A percentile compares a stretch with the other conserved stretches of the same genome.
Evolutionary conservation across 2,888 invertebrate genomes (phyloP).

Genomic region (Eupithecia abbreviata): DNA sequence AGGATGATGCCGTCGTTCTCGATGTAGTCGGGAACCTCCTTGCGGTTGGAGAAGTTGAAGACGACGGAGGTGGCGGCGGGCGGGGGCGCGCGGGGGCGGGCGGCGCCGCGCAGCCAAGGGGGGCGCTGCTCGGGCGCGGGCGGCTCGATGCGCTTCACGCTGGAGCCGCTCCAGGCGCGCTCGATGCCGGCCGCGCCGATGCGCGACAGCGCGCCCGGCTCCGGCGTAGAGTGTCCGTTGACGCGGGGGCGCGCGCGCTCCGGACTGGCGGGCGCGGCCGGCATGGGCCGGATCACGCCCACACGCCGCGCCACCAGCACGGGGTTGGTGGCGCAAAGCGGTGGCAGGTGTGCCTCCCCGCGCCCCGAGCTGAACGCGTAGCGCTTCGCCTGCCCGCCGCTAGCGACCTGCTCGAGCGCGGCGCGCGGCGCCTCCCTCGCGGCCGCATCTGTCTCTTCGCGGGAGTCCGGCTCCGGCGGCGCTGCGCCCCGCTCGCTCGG

Average conservation of each 20-base stretch:
- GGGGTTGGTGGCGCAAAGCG: constrained; percentile 70
- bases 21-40: constrained; percentile 95
- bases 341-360: constrained; percentile 67
- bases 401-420: constrained; percentile 87
- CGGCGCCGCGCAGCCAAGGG: constrained; percentile 42
- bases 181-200: constrained; percentile 67
- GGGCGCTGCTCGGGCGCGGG: constrained; percentile 27
- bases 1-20: constrained; percentile 93
- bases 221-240: constrained; percentile 71
- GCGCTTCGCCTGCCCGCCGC: constrained; percentile 86
- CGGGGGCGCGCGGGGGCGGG: constrained; percentile 51
- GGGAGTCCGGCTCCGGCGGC: constrained; percentile 50
- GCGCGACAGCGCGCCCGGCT: constrained; percentile 63
- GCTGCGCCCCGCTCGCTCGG: constrained; percentile 51
- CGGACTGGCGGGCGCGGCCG: constrained; percentile 51
- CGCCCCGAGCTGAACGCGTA: constrained; percentile 79
- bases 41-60: constrained; percentile 93
- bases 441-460: constrained; percentile 46
- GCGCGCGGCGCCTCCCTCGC: constrained; percentile 80
- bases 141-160: constrained; percentile 44
- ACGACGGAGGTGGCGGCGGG: constrained; percentile 88
- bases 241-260: constrained; percentile 50
- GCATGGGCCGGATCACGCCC: constrained; percentile 84
- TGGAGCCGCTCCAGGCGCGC: constrained; percentile 69
- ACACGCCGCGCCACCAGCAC: constrained; percentile 77